Base-by-base conservation (phyloP, 2,113 vertebrate genomes). In the Osmerus eperlanus region DNA sequence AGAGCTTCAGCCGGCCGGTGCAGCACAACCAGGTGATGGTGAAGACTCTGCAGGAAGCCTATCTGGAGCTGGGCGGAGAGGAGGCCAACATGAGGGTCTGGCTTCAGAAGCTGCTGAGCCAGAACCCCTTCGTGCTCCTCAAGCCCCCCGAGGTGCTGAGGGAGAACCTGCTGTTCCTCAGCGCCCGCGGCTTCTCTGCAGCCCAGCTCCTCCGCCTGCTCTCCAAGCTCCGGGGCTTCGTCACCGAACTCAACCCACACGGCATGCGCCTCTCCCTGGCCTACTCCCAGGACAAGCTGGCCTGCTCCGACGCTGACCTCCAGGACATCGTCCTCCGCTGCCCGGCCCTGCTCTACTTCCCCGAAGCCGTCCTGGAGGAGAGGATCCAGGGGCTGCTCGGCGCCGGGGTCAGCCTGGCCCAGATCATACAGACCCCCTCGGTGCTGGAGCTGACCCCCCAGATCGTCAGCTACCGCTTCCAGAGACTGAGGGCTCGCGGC, bases 21-120 rank as follows among this genome's bases (percentile, higher is more conserved):
- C 92, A 92, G 77, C 90, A 92, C 78, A 98, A 96, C 74, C 83
- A 91, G 80, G 67, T 85, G 0, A 75, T 95, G 82, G 91, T 96
- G 62, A 60, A 81, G 72, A 87, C 88, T 9, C 89, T 99, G 47
- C 94, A 93, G 69, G 90, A 86, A 19, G 91, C 78, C 71, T 99
- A 95, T 56, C 86, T 86, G 77, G 87, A 87, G 58, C 87, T 98
- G 18, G 96, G 97, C 0, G 96, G 96, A 16, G 92, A 92, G 0
- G 86, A 93, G 18, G 86, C 87, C 68, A 97, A 95, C 76, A 91
- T 94, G 91, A 96, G 91, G 81, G 86, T 91, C 65, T 98, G 97
- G 96, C 90, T 98, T 61, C 92, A 96, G 68, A 99, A 98, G 81
- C 84, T 98, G 67, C 81, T 99, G 78, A 97, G 92, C 85, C 96